phyloP scores from a whole-genome alignment of 1,140 invertebrate species.

The Pseudomyrmex flavicornis region DNA sequence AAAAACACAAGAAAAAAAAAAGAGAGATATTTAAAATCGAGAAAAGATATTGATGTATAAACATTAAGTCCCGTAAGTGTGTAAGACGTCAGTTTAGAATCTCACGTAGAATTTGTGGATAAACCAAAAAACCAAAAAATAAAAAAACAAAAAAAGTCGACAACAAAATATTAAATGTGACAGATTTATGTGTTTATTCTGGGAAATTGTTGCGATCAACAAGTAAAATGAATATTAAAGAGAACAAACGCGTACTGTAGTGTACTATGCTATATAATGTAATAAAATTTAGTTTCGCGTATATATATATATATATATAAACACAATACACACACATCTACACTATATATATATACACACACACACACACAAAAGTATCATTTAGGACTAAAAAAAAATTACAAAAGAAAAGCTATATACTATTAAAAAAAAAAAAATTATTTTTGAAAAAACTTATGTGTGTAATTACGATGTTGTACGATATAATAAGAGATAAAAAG shows the following conservation, averaged over 20 bases:
- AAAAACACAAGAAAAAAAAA: background rate
- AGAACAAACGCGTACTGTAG: slow-evolving; percentile 54
- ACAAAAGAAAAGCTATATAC: slow-evolving; percentile 7
- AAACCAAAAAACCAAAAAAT: slow-evolving; percentile 18
- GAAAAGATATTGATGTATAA: slow-evolving; percentile 53
- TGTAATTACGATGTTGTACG: slow-evolving; percentile 4
- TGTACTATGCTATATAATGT: slow-evolving; percentile 63
- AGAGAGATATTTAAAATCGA: slow-evolving; percentile 65
- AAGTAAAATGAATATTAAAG: slow-evolving; percentile 22
- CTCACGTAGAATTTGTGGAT: slow-evolving; percentile 38
- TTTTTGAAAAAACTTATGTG: slow-evolving; percentile 47
- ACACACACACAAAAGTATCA: slow-evolving; percentile 16
- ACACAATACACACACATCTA: slow-evolving; percentile 22
- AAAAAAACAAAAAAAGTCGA: no score
- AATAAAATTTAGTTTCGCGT: slow-evolving; percentile 70
- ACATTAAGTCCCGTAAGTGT: slow-evolving; percentile 20
- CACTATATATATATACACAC: background rate
- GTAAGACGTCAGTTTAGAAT: slow-evolving; percentile 45
- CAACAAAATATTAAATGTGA: slow-evolving; percentile 33
- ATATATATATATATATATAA: slow-evolving; percentile 54
- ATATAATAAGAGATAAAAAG: no score
- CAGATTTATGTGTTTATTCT: slow-evolving; percentile 60
- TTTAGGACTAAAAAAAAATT: slow-evolving; percentile 25
- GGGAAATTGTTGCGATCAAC: slow-evolving; percentile 40
- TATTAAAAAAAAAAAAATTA: slow-evolving; percentile 37